A percentile compares a stretch with the other conserved stretches of the same genome.
Conservation (phyloP, 2,888 invertebrate genomes). For the Drosophila subsilvestris region DNA sequence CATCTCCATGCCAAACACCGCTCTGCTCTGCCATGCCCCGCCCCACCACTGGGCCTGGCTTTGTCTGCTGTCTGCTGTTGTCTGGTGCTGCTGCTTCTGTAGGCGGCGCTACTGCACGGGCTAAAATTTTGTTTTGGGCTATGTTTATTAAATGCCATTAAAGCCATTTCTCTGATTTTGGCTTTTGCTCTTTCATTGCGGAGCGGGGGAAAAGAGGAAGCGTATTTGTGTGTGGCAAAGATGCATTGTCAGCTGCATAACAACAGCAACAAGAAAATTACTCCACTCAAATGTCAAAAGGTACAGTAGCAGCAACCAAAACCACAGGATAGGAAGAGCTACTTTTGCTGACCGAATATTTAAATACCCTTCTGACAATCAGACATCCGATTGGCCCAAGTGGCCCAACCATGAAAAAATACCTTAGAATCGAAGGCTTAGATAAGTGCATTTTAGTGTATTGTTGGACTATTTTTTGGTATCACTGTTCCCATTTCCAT, state of each 20-base stretch:
- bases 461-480: too few relatives aligned
- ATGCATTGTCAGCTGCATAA: constrained; percentile 49
- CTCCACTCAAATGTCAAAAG: constrained; percentile 71
- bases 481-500: too few relatives aligned
- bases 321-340: constrained; percentile 14
- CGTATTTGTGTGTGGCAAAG: constrained; percentile 20
- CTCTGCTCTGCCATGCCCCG: too few relatives aligned
- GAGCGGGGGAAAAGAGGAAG: constrained; percentile 3
- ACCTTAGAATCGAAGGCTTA: too few relatives aligned
- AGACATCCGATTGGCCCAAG: too few relatives aligned
- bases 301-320: constrained; percentile 39
- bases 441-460: too few relatives aligned
- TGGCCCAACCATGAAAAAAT: too few relatives aligned
- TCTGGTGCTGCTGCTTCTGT: too few relatives aligned
- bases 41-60: neutral
- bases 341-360: neutral
- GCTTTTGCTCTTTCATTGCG: constrained; percentile 31
- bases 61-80: neutral
- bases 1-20: neutral
- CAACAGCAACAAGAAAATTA: constrained; percentile 32
- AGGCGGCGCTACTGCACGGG: neutral
- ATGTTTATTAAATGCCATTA: constrained; percentile 74
- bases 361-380: neutral
- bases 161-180: constrained; percentile 52
- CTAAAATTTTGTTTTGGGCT: constrained; percentile 44